Percentiles rank a stretch among this genome's conserved stretches.
phyloP scores from a whole-genome alignment of 2,113 vertebrate genomes.

The Anthoscopus minutus region DNA sequence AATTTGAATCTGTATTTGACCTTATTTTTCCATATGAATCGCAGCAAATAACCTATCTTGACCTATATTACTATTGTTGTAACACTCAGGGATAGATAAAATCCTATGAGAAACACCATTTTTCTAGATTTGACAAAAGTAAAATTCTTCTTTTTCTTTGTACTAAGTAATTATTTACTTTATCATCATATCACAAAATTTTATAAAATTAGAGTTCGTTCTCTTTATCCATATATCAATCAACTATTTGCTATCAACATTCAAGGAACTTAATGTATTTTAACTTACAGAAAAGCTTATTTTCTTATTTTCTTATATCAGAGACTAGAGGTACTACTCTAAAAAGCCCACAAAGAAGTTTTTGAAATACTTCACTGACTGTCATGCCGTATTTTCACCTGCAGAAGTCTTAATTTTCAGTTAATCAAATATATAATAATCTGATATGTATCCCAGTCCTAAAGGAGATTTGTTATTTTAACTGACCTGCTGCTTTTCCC shows the following conservation, averaged over 20 bases:
- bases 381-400: background rate
- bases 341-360: background rate
- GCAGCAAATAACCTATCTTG: background rate
- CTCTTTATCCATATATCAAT: background rate
- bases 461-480: background rate
- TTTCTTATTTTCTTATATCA: background rate
- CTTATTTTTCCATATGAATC: background rate
- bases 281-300: background rate
- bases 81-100: background rate
- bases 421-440: background rate
- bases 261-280: background rate
- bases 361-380: background rate
- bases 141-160: background rate
- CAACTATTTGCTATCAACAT: background rate
- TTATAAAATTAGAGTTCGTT: background rate
- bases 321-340: background rate
- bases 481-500: background rate
- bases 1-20: background rate
- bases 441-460: background rate
- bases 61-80: background rate
- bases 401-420: background rate
- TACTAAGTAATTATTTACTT: background rate
- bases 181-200: background rate
- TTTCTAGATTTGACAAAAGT: background rate
- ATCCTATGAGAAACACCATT: background rate